Base-by-base conservation (phyloP, 2,113 vertebrate species). In the Ibidorhyncha struthersii region DNA sequence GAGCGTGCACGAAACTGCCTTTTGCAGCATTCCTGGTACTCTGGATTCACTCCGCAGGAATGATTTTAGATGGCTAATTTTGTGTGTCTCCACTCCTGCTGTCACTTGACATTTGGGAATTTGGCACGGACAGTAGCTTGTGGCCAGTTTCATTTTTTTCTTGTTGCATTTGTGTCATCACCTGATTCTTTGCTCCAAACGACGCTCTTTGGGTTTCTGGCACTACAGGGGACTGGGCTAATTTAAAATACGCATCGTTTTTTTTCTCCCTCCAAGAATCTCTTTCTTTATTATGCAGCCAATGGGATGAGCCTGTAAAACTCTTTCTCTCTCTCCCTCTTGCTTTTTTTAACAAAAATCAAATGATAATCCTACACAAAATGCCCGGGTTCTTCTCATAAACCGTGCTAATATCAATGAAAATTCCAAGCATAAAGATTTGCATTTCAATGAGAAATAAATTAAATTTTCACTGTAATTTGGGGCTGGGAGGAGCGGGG, bases 361-460 rank as follows among this genome's bases (percentile, higher is more conserved):
- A 49, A 76, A 65, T 1, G 1, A 77, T 53, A 47, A 86, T 65
- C 69, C 65, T 78, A 26, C 49, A 40, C 83, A 53, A 63, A 90
- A 56, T 25, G n/a, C 71, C 62, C 0, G 0, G 8, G n/a, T 62
- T 78, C 83, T 79, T 82, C 93, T 85, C 90, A 79, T 59, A 95
- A 93, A 67, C 61, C 0, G 0, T 14, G 56, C 91, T 90, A 94
- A 94, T 95, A 61, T 65, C 94, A 97, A 32, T 76, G 90, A 95
- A 69, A 93, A 94, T 87, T 85, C 95, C 86, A 89, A 91, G 91
- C 52, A 7, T 25, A 58, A 41, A 77, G 70, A 95, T 95, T 87
- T 96, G 95, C 89, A 96, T 97, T 95, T 96, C 93, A 97, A 93
- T 96, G 93, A 97, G 96, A 93, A 93, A 92, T 17, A 96, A 93